Base-by-base conservation (phyloP, 2,113 vertebrate species). In the Egretta garzetta region DNA sequence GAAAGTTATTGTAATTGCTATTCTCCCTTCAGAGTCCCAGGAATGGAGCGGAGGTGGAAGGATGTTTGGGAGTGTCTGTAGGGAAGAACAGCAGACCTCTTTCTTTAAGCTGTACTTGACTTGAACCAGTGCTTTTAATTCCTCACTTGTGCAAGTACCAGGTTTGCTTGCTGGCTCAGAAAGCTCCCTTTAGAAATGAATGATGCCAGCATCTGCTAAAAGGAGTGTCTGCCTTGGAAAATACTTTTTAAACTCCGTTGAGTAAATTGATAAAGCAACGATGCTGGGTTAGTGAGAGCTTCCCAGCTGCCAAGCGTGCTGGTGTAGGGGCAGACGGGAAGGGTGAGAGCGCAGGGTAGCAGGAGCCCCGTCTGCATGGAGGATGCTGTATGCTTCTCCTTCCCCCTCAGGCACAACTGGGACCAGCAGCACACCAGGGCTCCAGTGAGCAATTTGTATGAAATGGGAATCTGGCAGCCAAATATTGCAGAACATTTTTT, bases 41-140 rank as follows among this genome's bases (percentile, higher is more conserved):
- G 35, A 70, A 27, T 21, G 49, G 32, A 76, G 21, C 2, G 2
- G 20, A 67, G 43, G 35, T 63, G 45, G 32, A 58, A 79, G 13
- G 39, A 23, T 66, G 45, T 53, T 72, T 72, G 49, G 43, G 56
- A 63, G 30, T 45, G 26, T 26, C 76, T 83, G 20, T 50, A 76
- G 45, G 35, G 80, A 90, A 67, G 56, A 81, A 70, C n/a, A 73
- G n/a, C 33, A 62, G 30, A 49, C 33, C 35, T 80, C 20, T 90
- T 55, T 33, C 33, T 87, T 90, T 80, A 3, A 3, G 1, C 37
- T 83, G 41, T 53, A 30, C 28, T 72, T 76, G n/a, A 75, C 67
- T 68, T 50, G 67, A 86, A 47, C 11, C 27, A 60, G 8, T 81
- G 41, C 75, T 86, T 95, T 75, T 73, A 80, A 86, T 76, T 93